Evolutionary conservation across 2,113 vertebrate species (phyloP), one percentile per base, ranked within the genome.

Genomic region (Leucopsar rothschildi): DNA sequence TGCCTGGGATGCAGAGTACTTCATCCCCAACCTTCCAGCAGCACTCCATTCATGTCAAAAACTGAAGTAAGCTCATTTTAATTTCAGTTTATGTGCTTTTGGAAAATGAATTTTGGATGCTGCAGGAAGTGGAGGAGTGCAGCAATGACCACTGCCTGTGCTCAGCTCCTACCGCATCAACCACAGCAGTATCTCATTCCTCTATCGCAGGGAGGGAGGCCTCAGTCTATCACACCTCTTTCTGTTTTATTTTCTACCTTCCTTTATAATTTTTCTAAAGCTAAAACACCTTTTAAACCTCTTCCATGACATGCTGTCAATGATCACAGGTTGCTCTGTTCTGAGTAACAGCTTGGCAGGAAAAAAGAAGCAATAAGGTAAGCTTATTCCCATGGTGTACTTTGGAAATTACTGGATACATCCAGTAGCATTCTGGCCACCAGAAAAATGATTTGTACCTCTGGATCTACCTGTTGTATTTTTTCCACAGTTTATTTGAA

Each of bases 361-460:
- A 8, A 17, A 50, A 82, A 9, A 2, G 3, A 53, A 55, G 59
- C 39, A 7, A 5, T n/a, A n/a, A 96, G 92, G 96, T 97, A 96
- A 91, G 90, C 17, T 47, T 5, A 2, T 68, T 83, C 63, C 49
- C 6, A 0, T 33, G 16, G 10, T 52, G 33, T 69, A 2, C 11
- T 40, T 45, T 42, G 72, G 76, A 64, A 50, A 24, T 56, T 20
- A 15, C 9, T 15, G 9, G 24, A 5, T 12, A 21, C 3, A 5
- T 3, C 27, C 61, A 21, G 50, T 4, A 29, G 37, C 61, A 28
- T 44, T 49, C 20, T 66, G 64, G 35, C 47, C 55, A 59, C 33
- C 1, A 6, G 44, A 22, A 60, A 28, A 45, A 7, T 0, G 0
- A 4, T 68, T 63, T 29, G 29, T n/a, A 16, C 10, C 10, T 33